These are phyloP conservation scores for Yoshiicerus persimilis DNA, from an alignment of 1,140 invertebrate species.

Conservation along the genomic window DNA sequence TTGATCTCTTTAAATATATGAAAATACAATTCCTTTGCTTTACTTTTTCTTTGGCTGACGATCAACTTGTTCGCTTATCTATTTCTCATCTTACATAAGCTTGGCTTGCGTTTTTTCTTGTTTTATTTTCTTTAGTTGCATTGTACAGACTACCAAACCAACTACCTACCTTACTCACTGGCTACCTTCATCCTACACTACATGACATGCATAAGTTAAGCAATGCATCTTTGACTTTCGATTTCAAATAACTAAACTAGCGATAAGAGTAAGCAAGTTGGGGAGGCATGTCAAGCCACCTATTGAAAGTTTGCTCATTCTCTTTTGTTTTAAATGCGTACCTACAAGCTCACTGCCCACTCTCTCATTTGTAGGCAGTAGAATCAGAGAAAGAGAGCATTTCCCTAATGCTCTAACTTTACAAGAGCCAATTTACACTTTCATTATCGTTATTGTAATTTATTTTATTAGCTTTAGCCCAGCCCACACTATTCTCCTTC, in stretches of 20 bases:
- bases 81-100: not conserved
- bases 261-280: no score
- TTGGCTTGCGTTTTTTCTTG: not conserved
- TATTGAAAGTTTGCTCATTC: not conserved
- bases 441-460: conserved; percentile 15
- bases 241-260: not conserved
- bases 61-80: not conserved
- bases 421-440: conserved; percentile 22
- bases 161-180: not conserved
- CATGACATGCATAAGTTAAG: not conserved
- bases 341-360: not conserved
- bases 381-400: not conserved
- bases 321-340: not conserved
- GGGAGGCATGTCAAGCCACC: not conserved
- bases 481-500: not conserved
- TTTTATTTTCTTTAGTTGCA: not conserved
- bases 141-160: not conserved
- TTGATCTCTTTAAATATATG: not conserved
- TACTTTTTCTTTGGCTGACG: no score
- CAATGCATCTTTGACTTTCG: not conserved
- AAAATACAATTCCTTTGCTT: not conserved
- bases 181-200: not conserved
- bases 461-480: conserved; percentile 7
- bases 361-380: not conserved
- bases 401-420: conserved; percentile 3